A percentile compares a stretch with the other conserved stretches of the same genome.
Evolutionary conservation across 1,140 invertebrate genomes (phyloP).

Genomic region (Listronotus bonariensis): DNA sequence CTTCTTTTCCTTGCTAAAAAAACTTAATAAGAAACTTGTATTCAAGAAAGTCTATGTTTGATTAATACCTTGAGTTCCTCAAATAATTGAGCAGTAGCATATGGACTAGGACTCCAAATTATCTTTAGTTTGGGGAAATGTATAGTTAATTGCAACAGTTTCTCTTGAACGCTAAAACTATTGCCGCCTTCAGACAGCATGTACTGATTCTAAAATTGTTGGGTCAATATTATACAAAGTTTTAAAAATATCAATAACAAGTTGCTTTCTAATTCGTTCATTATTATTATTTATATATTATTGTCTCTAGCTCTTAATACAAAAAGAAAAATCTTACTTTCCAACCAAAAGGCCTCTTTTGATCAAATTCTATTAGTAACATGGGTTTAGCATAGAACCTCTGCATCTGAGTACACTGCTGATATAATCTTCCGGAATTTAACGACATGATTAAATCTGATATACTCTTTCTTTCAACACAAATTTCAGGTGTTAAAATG

Average conservation of each 20-base stretch:
- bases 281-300: no score
- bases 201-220: constrained; percentile 69
- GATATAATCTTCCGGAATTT: constrained; percentile 92
- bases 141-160: constrained; percentile 88
- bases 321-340: constrained; percentile 64
- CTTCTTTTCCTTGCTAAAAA: constrained; percentile 75
- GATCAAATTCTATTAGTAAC: constrained; percentile 96
- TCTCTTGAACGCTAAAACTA: constrained; percentile 77
- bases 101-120: constrained; percentile 94
- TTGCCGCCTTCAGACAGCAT: constrained; percentile 77
- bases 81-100: constrained; percentile 94
- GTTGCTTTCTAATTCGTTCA: no score
- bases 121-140: constrained; percentile 92
- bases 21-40: constrained; percentile 57
- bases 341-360: constrained; percentile 87
- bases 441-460: constrained; percentile 97
- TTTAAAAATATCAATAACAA: no score
- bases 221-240: no score
- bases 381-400: constrained; percentile 86
- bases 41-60: no score
- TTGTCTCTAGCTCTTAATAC: no score
- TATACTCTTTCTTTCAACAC: constrained; percentile 95
- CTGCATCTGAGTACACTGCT: constrained; percentile 90
- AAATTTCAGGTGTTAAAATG: constrained; percentile 94
- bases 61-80: constrained; percentile 75